phyloP scores from a whole-genome alignment of 2,888 invertebrate genomes.

The Stenodera caucasica region DNA sequence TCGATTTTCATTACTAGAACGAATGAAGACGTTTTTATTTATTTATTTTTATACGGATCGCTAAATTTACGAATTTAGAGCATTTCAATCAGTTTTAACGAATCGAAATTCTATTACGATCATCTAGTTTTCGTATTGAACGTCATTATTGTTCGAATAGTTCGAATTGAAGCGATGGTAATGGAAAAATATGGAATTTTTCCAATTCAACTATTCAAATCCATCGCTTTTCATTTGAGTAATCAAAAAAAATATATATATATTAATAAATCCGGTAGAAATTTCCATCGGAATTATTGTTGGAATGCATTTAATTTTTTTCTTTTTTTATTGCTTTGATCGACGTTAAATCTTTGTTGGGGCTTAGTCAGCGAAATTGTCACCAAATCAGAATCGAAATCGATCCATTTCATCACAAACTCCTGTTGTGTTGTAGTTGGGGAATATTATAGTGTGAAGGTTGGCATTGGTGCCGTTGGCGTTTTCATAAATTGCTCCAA shows the following conservation, averaged over 20 bases:
- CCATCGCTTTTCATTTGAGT: not conserved
- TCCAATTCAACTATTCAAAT: no score
- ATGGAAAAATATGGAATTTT: no score
- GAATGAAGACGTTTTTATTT: no score
- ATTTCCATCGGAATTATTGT: not conserved
- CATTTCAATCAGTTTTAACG: no score
- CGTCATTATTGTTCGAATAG: not conserved
- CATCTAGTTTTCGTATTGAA: no score
- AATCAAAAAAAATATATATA: not conserved
- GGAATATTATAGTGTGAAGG: not conserved
- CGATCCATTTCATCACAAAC: not conserved
- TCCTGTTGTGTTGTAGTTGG: not conserved
- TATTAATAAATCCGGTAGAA: not conserved
- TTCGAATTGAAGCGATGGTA: no score
- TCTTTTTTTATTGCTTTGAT: no score
- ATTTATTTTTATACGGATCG: no score
- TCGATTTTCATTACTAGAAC: no score
- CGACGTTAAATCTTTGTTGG: not conserved
- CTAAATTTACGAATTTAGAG: no score
- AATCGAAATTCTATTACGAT: not conserved
- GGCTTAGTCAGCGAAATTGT: not conserved
- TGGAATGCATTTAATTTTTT: not conserved
- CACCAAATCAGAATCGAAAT: not conserved
- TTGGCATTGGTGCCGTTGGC: not conserved
- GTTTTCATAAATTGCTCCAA: constrained; percentile 11